Conservation (phyloP, 2,888 invertebrate species). For the Candidula unifasciata region DNA sequence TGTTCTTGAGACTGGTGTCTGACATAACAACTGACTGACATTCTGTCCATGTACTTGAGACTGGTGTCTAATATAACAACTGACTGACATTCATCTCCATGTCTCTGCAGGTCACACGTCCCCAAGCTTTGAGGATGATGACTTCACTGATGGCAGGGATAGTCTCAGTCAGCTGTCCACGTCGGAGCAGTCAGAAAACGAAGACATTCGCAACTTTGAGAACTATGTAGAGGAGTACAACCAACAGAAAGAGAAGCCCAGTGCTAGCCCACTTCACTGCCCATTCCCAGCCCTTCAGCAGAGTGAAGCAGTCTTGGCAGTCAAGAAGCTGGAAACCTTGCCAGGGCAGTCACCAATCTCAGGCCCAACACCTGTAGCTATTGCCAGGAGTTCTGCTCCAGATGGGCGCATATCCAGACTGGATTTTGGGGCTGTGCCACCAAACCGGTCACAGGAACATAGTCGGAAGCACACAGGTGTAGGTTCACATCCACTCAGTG, state of each 20-base stretch:
- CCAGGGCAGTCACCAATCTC: not conserved
- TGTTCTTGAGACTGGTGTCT: too few species aligned
- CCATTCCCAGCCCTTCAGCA: conserved; percentile 54
- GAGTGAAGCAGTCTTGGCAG: not conserved
- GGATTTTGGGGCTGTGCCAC: not conserved
- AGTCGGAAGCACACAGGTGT: not conserved
- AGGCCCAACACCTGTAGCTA: not conserved
- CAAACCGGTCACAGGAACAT: not conserved
- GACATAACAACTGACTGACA: too few species aligned
- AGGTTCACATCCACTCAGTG: not conserved
- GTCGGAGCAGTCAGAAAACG: conserved; percentile 72
- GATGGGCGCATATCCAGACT: not conserved
- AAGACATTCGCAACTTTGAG: conserved; percentile 72
- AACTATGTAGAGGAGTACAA: conserved; percentile 70
- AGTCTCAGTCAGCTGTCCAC: conserved; percentile 71
- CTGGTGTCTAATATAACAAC: too few species aligned
- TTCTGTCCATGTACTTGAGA: too few species aligned
- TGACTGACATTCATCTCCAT: too few species aligned
- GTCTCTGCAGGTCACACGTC: conserved; percentile 56
- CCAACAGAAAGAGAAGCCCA: conserved; percentile 54
- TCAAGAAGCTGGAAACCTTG: not conserved
- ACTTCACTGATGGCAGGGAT: conserved; percentile 72
- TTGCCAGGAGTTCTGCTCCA: not conserved
- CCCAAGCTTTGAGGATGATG: conserved; percentile 68
- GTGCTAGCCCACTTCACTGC: conserved; percentile 61